phyloP scores from a whole-genome alignment of 35 echinoderm and acorn worm genomes.

The Apostichopus californicus region DNA sequence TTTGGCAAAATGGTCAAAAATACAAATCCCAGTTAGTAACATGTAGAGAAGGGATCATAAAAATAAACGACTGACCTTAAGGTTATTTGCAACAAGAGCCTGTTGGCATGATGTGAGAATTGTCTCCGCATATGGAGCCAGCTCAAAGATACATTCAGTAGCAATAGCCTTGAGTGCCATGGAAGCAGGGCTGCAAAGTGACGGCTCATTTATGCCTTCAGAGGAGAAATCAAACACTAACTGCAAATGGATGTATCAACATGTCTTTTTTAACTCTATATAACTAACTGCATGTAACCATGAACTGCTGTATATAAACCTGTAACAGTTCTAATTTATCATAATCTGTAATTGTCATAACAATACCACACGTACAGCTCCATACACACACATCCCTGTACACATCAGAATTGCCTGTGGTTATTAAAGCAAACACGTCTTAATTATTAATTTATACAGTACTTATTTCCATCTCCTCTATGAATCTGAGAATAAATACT shows the following conservation, averaged over 20 bases:
- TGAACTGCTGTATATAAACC: too few species aligned
- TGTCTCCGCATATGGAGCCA: slow-evolving; percentile 76
- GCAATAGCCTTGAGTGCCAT: slow-evolving; percentile 93
- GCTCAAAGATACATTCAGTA: slow-evolving; percentile 79
- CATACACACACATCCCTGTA: too few species aligned
- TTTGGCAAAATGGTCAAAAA: background rate
- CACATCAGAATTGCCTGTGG: background rate
- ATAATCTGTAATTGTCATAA: too few species aligned
- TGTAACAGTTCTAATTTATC: too few species aligned
- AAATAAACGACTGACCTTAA: slow-evolving; percentile 13
- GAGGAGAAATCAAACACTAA: background rate
- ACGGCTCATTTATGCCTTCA: slow-evolving; percentile 72
- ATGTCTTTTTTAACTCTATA: too few species aligned
- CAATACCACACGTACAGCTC: too few species aligned
- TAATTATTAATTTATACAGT: background rate
- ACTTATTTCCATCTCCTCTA: too few species aligned
- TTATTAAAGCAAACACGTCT: background rate
- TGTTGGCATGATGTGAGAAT: slow-evolving; percentile 68
- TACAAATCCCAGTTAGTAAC: background rate
- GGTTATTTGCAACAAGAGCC: slow-evolving; percentile 47
- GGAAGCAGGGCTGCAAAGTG: slow-evolving; percentile 76
- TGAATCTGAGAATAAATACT: background rate
- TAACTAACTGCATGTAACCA: too few species aligned
- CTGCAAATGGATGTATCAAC: too few species aligned
- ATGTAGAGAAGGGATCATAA: background rate